Conservation (phyloP, 2,888 invertebrate species). For the Sacculina carcini region DNA sequence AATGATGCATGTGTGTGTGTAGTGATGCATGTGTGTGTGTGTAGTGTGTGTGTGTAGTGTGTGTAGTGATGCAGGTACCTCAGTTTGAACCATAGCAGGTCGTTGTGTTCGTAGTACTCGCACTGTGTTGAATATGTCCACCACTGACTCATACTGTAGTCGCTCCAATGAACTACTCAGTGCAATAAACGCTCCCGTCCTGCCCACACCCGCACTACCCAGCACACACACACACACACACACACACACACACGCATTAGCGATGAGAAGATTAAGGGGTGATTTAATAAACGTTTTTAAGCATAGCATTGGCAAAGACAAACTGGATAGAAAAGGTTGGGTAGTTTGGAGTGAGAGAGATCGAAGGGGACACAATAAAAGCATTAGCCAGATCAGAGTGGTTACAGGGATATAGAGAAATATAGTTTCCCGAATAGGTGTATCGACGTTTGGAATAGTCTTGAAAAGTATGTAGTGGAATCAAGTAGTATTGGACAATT, state of each 20-base stretch:
- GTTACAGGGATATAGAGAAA: too few relatives aligned
- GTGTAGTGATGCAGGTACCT: conserved; percentile 32
- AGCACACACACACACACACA: conserved; percentile 1
- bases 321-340: too few relatives aligned
- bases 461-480: too few relatives aligned
- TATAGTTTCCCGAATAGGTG: too few relatives aligned
- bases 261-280: too few relatives aligned
- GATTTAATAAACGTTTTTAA: too few relatives aligned
- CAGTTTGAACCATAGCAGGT: conserved; percentile 98
- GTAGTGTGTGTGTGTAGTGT: not conserved
- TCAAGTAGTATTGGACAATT: too few relatives aligned
- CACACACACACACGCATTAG: conserved; percentile 2
- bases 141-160: conserved; percentile 95
- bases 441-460: too few relatives aligned
- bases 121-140: conserved; percentile 97
- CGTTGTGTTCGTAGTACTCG: conserved; percentile 91
- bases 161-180: conserved; percentile 91
- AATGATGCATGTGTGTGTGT: not conserved
- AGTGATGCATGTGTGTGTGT: not conserved
- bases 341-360: too few relatives aligned
- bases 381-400: not conserved
- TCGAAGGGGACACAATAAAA: not conserved
- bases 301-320: too few relatives aligned
- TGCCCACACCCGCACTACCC: conserved; percentile 80
- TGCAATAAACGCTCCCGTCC: conserved; percentile 95